Evolutionary conservation across 2,113 vertebrate species (phyloP), one percentile per base, ranked within the genome.

Genomic region (Poecilia latipinna): DNA sequence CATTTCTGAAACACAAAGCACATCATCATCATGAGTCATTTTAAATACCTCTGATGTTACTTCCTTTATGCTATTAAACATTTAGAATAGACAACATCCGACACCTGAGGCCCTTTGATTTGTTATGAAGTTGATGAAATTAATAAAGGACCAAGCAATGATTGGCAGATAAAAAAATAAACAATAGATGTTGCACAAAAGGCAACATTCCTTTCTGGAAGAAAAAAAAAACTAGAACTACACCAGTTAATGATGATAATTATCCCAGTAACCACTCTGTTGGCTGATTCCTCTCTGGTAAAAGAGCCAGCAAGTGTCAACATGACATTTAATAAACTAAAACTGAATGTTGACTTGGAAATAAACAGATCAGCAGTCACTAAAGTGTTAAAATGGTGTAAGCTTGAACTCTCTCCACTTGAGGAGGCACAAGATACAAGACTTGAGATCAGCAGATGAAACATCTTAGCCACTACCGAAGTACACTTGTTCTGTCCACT

Each of bases 1-100:
- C 85, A 96, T 96, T 91, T 97, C 98, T 99, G 95, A 91, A 81
- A 93, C 77, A 93, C 77, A 86, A 69, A 88, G 90, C n/a, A 74
- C 8, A 80, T 37, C 44, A 61, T 37, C 44, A 61, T 37, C 44
- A 48, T 71, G 22, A 72, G 64, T 70, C 62, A 65, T 29, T 66
- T 63, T 4, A 17, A 26, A 44, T 12, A 24, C 42, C 60, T 32
- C 67, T 11, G 51, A 22, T n/a, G 44, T 44, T 22, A 31, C 19
- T 64, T 64, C 13, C 32, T 22, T 22, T 22, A 33, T 22, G 31
- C 31, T 64, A 22, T 11, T 22, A 64, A 33, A 64, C 17, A 64
- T 32, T 22, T 12, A 48, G 31, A 32, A 44, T 29, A 61, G 8
- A 60, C 37, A 31, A 17, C 28, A 7, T 22, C 61, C n/a, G 31